These are phyloP conservation scores for Leptinotarsa lineolata DNA, from an alignment of 1,140 invertebrate species.

Conservation along the genomic window DNA sequence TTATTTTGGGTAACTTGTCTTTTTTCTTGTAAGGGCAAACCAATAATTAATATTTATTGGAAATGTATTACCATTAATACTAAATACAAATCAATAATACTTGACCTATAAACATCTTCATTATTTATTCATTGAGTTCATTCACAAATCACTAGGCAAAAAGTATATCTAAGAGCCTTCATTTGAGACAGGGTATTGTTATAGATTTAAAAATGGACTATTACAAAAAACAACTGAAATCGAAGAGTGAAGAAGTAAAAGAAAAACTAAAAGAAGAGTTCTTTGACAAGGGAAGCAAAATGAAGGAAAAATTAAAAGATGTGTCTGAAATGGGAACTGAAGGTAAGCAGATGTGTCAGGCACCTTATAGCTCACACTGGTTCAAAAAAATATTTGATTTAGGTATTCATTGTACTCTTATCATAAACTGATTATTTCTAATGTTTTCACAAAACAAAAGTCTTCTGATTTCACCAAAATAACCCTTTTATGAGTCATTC, in stretches of 20 bases:
- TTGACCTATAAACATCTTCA: constrained; percentile 3
- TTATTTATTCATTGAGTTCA: neutral
- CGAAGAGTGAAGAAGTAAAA: constrained; percentile 42
- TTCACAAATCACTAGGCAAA: neutral
- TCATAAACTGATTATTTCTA: too few relatives aligned
- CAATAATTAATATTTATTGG: too few relatives aligned
- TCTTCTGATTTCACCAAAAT: too few relatives aligned
- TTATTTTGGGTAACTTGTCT: neutral
- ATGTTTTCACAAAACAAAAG: too few relatives aligned
- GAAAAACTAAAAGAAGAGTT: constrained; percentile 39
- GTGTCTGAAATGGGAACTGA: constrained; percentile 44
- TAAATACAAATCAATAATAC: constrained; percentile 3
- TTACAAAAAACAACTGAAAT: constrained; percentile 45
- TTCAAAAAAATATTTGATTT: neutral
- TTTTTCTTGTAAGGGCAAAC: too few relatives aligned
- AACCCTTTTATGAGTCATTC: too few relatives aligned
- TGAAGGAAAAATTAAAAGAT: constrained; percentile 46
- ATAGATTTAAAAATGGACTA: constrained; percentile 38
- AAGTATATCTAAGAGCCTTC: too few relatives aligned
- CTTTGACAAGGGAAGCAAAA: constrained; percentile 35
- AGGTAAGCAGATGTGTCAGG: constrained; percentile 36
- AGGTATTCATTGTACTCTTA: too few relatives aligned
- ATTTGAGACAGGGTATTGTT: too few relatives aligned
- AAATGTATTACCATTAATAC: too few relatives aligned
- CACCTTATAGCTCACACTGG: constrained; percentile 12